Percentiles rank a stretch among this genome's conserved stretches.
Conservation (phyloP, 2,113 vertebrate species). For the Podarcis muralis region DNA sequence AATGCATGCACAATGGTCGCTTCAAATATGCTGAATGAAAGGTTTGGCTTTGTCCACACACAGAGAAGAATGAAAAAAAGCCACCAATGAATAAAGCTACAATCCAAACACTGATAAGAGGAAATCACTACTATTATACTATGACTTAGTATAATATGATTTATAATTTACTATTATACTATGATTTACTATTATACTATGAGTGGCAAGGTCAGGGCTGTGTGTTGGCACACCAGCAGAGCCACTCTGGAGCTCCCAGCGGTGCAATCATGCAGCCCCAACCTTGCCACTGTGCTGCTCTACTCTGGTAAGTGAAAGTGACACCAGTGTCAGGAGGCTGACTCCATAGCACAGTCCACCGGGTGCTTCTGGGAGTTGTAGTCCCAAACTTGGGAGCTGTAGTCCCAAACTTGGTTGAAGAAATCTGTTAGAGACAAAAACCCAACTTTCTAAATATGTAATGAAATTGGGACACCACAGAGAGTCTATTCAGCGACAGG, state of each 20-base stretch:
- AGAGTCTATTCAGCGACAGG: background rate
- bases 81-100: constrained; percentile 12
- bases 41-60: background rate
- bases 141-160: too few species aligned
- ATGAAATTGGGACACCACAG: background rate
- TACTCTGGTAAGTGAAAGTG: too few species aligned
- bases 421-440: background rate
- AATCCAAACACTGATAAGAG: background rate
- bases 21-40: background rate
- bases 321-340: too few species aligned
- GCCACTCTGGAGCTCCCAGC: too few species aligned
- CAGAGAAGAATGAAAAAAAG: constrained; percentile 9
- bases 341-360: too few species aligned
- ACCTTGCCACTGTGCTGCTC: too few species aligned
- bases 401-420: too few species aligned
- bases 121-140: background rate
- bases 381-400: too few species aligned
- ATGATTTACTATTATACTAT: background rate
- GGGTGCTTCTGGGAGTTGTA: too few species aligned
- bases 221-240: too few species aligned
- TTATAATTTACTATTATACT: background rate
- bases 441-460: background rate
- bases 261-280: too few species aligned
- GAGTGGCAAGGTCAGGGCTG: too few species aligned
- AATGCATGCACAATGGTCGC: background rate